A percentile compares a stretch with the other conserved stretches of the same genome.
phyloP scores from a whole-genome alignment of 2,113 vertebrate species.

The Girardinichthys multiradiatus region DNA sequence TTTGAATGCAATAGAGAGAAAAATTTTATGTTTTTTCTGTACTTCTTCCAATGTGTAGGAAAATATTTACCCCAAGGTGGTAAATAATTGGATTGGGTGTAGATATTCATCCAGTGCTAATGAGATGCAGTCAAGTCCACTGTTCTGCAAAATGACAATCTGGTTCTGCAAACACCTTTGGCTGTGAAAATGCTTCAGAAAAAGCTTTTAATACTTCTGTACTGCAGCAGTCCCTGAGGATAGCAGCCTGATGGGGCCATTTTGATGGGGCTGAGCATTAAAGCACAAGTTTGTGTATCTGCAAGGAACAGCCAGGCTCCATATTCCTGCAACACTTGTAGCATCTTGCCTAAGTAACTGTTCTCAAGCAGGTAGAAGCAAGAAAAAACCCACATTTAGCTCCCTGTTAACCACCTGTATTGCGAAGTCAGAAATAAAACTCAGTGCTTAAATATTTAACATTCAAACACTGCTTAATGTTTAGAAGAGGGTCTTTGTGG shows the following conservation, averaged over 20 bases:
- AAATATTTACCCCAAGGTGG: neutral
- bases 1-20: conserved; percentile 32
- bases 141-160: conserved; percentile 40
- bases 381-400: conserved; percentile 40
- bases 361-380: conserved; percentile 30
- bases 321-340: conserved; percentile 54
- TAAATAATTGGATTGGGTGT: conserved; percentile 53
- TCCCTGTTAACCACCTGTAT: conserved; percentile 40
- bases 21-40: neutral
- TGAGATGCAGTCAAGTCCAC: conserved; percentile 31
- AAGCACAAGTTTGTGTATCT: conserved; percentile 70
- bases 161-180: conserved; percentile 62
- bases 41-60: neutral
- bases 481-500: conserved; percentile 16
- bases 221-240: conserved; percentile 67
- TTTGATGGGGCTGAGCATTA: conserved; percentile 72
- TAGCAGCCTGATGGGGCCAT: conserved; percentile 63
- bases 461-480: conserved; percentile 22
- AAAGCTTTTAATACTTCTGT: conserved; percentile 69
- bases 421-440: conserved; percentile 40
- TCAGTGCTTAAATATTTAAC: conserved; percentile 9
- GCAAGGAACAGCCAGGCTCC: conserved; percentile 70
- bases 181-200: conserved; percentile 69
- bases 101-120: conserved; percentile 23
- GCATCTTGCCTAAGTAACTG: conserved; percentile 58